phyloP scores from a whole-genome alignment of 2,113 vertebrate genomes.

The Scolopax mira region DNA sequence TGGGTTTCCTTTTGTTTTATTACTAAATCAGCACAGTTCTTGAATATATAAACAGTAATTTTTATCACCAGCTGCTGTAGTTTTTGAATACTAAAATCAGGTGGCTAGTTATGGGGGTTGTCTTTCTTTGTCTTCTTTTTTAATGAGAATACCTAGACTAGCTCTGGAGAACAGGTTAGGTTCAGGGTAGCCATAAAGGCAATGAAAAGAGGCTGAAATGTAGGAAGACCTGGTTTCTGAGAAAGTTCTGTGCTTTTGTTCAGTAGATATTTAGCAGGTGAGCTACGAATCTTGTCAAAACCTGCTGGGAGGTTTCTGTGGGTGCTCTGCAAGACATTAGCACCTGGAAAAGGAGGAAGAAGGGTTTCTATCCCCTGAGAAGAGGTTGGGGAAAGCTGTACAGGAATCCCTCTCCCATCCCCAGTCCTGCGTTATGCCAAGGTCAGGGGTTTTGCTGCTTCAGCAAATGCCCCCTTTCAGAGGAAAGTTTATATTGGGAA shows the following conservation, averaged over 20 bases:
- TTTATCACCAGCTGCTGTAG: background rate
- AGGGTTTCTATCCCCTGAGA: fast-evolving
- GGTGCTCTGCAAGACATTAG: background rate
- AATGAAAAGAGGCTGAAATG: background rate
- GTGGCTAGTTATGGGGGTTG: background rate
- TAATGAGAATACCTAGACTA: background rate
- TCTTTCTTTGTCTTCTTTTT: background rate
- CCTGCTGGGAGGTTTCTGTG: background rate
- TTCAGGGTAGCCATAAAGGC: background rate
- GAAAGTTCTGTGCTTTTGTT: background rate
- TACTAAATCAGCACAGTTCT: background rate
- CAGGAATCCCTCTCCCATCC: background rate
- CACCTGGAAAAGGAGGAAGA: background rate
- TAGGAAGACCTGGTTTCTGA: background rate
- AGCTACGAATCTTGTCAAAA: background rate
- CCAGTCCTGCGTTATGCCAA: background rate
- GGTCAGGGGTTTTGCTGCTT: background rate
- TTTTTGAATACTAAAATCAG: background rate
- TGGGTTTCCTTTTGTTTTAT: background rate
- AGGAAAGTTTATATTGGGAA: fast-evolving
- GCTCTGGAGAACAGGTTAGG: background rate
- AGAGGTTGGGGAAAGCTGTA: background rate
- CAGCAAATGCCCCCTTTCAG: background rate
- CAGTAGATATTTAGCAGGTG: background rate
- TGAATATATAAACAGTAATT: background rate